Evolutionary conservation across 2,888 invertebrate species (phyloP).

Genomic region (Macrophya alboannulata): DNA sequence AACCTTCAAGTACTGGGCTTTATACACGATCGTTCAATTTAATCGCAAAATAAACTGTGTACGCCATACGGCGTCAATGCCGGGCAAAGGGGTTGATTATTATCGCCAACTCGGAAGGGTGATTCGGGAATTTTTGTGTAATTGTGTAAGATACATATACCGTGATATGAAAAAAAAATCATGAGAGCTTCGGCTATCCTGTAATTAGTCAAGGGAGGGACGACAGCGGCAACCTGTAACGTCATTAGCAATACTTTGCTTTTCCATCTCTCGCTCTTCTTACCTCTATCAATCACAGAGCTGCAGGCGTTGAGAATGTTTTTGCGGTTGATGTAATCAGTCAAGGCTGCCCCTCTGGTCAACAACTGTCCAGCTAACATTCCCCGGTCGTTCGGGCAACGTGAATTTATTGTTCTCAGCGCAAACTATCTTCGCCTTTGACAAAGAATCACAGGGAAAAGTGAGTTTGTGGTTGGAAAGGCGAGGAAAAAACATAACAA

Average conservation of each 20-base stretch:
- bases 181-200: not conserved
- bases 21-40: not conserved
- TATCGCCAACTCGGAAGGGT: not conserved
- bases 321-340: constrained; percentile 45
- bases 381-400: not conserved
- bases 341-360: constrained; percentile 23
- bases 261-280: constrained; percentile 38
- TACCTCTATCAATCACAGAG: constrained; percentile 34
- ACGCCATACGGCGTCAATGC: not conserved
- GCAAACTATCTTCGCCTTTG: constrained; percentile 4
- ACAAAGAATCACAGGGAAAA: not conserved
- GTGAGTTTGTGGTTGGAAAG: not conserved
- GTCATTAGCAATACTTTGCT: constrained; percentile 47
- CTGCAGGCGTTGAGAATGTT: constrained; percentile 34
- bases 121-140: not conserved
- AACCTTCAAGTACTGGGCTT: too few relatives aligned
- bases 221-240: constrained; percentile 30
- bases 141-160: not conserved
- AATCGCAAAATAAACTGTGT: not conserved
- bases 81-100: not conserved
- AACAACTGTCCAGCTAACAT: not conserved
- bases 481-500: not conserved
- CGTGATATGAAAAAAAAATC: not conserved
- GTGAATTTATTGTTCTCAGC: constrained; percentile 33
- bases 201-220: constrained; percentile 34